Conservation (phyloP, 2,797 vertebrate genomes). For the Hypotaenidia okinawae region DNA sequence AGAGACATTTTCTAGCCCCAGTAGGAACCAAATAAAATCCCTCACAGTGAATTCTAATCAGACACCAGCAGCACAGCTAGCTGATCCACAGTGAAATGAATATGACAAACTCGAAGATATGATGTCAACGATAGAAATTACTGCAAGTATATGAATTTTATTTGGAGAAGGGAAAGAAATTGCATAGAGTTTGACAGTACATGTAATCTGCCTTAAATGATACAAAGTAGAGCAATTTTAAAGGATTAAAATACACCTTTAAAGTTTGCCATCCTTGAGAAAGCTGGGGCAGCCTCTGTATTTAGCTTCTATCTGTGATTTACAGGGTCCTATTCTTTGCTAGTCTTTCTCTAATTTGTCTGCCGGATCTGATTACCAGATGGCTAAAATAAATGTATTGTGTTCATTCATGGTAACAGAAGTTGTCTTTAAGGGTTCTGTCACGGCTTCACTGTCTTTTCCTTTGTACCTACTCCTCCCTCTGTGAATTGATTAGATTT, state of each 20-base stretch:
- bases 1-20: not conserved
- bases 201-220: not conserved
- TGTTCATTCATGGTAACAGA: constrained; percentile 45
- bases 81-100: constrained; percentile 2
- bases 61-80: constrained; percentile 30
- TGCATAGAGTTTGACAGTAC: not conserved
- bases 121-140: constrained; percentile 39
- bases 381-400: constrained; percentile 57
- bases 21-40: constrained; percentile 28
- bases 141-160: constrained; percentile 11
- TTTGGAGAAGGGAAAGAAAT: constrained; percentile 21
- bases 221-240: constrained; percentile 2
- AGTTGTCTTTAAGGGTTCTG: constrained; percentile 50
- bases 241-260: constrained; percentile 29
- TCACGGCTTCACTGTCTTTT: constrained; percentile 4
- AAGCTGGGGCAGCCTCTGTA: not conserved
- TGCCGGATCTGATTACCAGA: constrained; percentile 59
- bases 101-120: constrained; percentile 35
- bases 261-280: constrained; percentile 2
- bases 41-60: constrained; percentile 41
- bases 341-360: constrained; percentile 40
- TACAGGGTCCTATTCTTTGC: constrained; percentile 9
- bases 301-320: constrained; percentile 35
- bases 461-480: constrained; percentile 37
- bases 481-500: constrained; percentile 46